Base-by-base conservation (phyloP, 2,113 vertebrate genomes). In the Corapipo altera region DNA sequence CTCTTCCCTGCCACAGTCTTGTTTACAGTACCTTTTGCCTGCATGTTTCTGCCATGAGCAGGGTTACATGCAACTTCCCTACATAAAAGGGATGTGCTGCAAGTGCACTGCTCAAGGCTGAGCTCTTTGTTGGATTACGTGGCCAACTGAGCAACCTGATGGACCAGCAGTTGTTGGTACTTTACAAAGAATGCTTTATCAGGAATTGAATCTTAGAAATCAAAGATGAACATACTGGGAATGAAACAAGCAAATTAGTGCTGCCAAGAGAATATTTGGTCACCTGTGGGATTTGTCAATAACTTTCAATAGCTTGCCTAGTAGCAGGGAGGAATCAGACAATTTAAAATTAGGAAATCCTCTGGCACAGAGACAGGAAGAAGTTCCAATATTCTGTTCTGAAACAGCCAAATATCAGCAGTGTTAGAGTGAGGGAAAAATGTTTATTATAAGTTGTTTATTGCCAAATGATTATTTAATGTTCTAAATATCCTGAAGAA, bases 11-110 rank as follows among this genome's bases (percentile, higher is more conserved):
- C 11, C 11, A 3, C 3, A 0, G 12, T 62, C 5, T 15, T 20
- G 6, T n/a, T 77, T 41, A 8, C 15, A 13, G 27, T 5, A 8
- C 27, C 12, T 41, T 71, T 46, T 35, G 16, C 19, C 51, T 21
- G 8, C 0, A 0, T 39, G 35, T 39, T 52, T 88, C 33, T 77
- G 59, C 41, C 15, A 1, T 0, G 3, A 35, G 6, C 22, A 32
- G 26, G 22, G 19, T 65, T 33, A 20, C 27, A 3, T 14, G n/a
- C 72, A 44, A 19, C 37, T 58, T 73, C 22, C 43, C 23, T 37
- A 17, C 8, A 4, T 39, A 11, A 33, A 39, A 66, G 54, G 5
- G 8, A 24, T 12, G 16, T 24, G 33, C 32, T 20, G 5, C 23
- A 48, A 37, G 5, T 21, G 13, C 4, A 13, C 21, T 54, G 59